Evolutionary conservation across 2,113 vertebrate species (phyloP).

Genomic region (Nerophis lumbriciformis): DNA sequence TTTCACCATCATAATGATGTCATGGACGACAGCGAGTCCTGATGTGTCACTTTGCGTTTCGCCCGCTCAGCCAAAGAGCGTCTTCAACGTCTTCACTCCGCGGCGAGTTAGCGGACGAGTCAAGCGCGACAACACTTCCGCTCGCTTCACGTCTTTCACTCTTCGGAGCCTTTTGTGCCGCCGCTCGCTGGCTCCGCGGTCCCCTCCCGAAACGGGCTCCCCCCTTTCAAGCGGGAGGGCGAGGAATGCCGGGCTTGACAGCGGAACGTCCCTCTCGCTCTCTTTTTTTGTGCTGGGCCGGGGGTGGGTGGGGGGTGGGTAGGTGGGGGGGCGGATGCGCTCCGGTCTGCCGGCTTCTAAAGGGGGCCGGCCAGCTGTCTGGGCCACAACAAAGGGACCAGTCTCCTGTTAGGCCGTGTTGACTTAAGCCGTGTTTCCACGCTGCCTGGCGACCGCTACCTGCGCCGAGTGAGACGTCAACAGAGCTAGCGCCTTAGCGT

Average conservation of each 20-base stretch:
- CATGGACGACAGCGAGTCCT: too few relatives aligned
- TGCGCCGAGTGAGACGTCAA: conserved; percentile 58
- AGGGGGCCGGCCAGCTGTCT: conserved; percentile 83
- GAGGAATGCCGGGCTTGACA: conserved; percentile 74
- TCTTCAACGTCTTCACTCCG: conserved; percentile 29
- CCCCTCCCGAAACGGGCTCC: conserved; percentile 32
- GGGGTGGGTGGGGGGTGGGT: conserved; percentile 74
- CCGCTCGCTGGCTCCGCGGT: conserved; percentile 74
- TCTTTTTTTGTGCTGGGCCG: conserved; percentile 78
- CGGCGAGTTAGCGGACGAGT: conserved; percentile 54
- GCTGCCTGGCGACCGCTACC: conserved; percentile 68
- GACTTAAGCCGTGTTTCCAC: conserved; percentile 82
- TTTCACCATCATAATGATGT: too few relatives aligned
- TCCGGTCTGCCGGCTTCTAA: conserved; percentile 80
- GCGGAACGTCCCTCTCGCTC: conserved; percentile 78
- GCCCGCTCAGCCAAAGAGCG: too few relatives aligned
- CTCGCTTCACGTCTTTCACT: conserved; percentile 70
- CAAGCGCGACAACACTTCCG: conserved; percentile 78
- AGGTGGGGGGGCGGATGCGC: conserved; percentile 73
- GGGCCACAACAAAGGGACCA: conserved; percentile 78
- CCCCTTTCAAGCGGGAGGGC: conserved; percentile 68
- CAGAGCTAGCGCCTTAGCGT: not conserved
- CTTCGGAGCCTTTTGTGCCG: conserved; percentile 74
- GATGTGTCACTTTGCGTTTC: too few relatives aligned
- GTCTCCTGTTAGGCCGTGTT: conserved; percentile 81